Conservation (phyloP, 1,140 invertebrate species). For the Aphis craccivora region DNA sequence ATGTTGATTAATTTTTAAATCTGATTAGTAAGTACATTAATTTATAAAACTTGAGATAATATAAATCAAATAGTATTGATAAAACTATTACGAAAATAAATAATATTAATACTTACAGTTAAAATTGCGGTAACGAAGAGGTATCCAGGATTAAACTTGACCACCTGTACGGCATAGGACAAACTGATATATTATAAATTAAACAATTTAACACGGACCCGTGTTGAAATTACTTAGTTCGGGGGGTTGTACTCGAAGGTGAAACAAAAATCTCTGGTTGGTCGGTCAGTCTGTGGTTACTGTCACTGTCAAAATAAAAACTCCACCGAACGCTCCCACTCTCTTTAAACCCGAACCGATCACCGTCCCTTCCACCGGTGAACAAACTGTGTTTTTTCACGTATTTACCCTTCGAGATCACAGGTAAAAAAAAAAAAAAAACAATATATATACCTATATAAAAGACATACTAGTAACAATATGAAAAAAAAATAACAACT, state of each 20-base stretch:
- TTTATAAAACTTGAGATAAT: neutral
- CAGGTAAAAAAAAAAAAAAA: slow-evolving; percentile 35
- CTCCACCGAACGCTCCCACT: slow-evolving; percentile 56
- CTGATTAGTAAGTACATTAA: neutral
- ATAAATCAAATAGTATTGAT: neutral
- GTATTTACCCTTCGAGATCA: slow-evolving; percentile 50
- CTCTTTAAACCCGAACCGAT: slow-evolving; percentile 53
- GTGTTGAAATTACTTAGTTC: slow-evolving; percentile 49
- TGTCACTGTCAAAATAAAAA: slow-evolving; percentile 58
- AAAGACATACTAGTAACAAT: neutral
- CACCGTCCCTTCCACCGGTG: slow-evolving; percentile 51
- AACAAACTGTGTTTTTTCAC: slow-evolving; percentile 33
- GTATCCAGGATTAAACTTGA: slow-evolving; percentile 51
- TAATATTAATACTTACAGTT: slow-evolving; percentile 39
- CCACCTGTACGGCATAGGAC: slow-evolving; percentile 51
- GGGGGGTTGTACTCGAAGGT: slow-evolving; percentile 57
- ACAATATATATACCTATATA: slow-evolving; percentile 1
- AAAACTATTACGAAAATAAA: neutral
- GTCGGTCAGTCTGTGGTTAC: slow-evolving; percentile 57
- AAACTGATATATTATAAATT: slow-evolving; percentile 53
- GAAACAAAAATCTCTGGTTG: slow-evolving; percentile 58
- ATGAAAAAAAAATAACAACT: neutral
- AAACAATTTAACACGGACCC: slow-evolving; percentile 52
- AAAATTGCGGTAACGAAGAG: neutral
- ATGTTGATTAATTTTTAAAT: neutral